phyloP scores from a whole-genome alignment of 2,888 invertebrate genomes.

The Archips crataeganus region DNA sequence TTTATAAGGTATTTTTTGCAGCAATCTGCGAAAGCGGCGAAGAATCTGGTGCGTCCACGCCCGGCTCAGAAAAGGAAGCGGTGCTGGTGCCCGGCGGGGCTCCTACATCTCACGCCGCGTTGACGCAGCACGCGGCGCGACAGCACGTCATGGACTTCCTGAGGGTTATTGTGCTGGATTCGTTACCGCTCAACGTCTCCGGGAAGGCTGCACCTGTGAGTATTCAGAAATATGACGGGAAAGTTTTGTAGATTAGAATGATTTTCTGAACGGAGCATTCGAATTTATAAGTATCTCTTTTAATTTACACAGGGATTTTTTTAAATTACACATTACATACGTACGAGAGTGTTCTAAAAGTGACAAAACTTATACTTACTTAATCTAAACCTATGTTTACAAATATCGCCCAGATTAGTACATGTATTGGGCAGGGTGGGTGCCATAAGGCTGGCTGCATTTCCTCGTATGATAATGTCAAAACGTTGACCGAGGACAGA shows the following conservation, averaged over 20 bases:
- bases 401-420: too few relatives aligned
- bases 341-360: too few relatives aligned
- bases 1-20: slow-evolving; percentile 43
- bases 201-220: slow-evolving; percentile 90
- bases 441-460: too few relatives aligned
- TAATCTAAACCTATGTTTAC: too few relatives aligned
- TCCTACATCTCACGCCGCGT: slow-evolving; percentile 91
- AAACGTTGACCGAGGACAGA: too few relatives aligned
- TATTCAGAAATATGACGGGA: slow-evolving; percentile 18
- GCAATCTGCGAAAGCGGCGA: slow-evolving; percentile 88
- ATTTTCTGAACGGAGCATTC: neutral
- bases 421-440: too few relatives aligned
- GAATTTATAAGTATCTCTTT: too few relatives aligned
- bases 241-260: neutral
- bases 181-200: slow-evolving; percentile 93
- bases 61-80: slow-evolving; percentile 87
- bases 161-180: slow-evolving; percentile 97
- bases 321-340: too few relatives aligned
- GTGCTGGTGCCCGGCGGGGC: slow-evolving; percentile 78
- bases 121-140: slow-evolving; percentile 90
- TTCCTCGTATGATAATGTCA: too few relatives aligned
- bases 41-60: slow-evolving; percentile 93
- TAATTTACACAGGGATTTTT: too few relatives aligned
- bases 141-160: slow-evolving; percentile 98
- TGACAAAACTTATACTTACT: too few relatives aligned